Percentiles rank a stretch among this genome's conserved stretches.
These are phyloP conservation scores for Ochropacha duplaris DNA, from an alignment of 2,888 invertebrate genomes.

Conservation along the genomic window DNA sequence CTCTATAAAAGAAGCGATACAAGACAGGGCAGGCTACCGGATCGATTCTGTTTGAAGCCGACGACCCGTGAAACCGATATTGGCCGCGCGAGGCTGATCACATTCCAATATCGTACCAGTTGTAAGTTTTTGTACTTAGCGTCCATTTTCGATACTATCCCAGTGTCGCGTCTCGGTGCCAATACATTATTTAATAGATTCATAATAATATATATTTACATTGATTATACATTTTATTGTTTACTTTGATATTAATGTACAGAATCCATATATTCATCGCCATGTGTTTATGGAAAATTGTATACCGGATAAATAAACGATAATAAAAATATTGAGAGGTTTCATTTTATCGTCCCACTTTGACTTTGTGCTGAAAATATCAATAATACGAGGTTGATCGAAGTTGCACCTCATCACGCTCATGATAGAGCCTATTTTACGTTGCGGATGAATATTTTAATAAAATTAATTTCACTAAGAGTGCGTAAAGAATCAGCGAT, in stretches of 20 bases:
- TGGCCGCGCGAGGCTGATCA: neutral
- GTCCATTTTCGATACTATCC: constrained; percentile 60
- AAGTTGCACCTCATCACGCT: constrained; percentile 11
- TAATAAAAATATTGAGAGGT: constrained; percentile 48
- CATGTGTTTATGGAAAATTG: constrained; percentile 74
- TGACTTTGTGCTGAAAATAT: constrained; percentile 32
- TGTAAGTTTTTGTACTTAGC: constrained; percentile 40
- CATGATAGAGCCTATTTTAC: constrained; percentile 25
- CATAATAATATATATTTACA: constrained; percentile 62
- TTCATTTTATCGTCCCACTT: constrained; percentile 43
- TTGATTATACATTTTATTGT: constrained; percentile 71
- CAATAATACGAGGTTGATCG: constrained; percentile 14
- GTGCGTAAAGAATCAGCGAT: constrained; percentile 47
- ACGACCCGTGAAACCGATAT: neutral
- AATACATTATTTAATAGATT: constrained; percentile 66
- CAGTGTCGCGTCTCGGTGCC: constrained; percentile 69
- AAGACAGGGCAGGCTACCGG: neutral
- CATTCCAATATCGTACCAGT: neutral
- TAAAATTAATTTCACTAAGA: constrained; percentile 56
- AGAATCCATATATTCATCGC: constrained; percentile 72
- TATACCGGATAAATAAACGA: constrained; percentile 75
- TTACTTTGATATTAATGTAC: constrained; percentile 79
- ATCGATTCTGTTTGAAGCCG: neutral
- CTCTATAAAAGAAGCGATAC: neutral
- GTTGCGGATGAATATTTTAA: constrained; percentile 32